Base-by-base conservation (phyloP, 2,113 vertebrate genomes). In the Alethe castanea region DNA sequence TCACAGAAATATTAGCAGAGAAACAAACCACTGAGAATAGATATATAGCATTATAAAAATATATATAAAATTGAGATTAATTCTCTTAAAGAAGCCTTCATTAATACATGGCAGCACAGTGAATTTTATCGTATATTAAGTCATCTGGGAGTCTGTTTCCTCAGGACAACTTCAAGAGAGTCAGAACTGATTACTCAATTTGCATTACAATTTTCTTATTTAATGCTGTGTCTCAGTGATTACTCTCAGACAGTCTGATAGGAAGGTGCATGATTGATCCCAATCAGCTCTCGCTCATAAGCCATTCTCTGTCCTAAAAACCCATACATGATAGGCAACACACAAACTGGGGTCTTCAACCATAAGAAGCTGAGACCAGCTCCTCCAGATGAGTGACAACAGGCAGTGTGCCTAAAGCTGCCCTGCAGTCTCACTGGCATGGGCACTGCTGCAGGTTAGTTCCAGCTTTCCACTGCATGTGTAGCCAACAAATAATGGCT, bases 1-100 rank as follows among this genome's bases (percentile, higher is more conserved):
- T 29, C 31, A 81, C 3, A 36, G 33, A 44, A 72, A 90, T 29
- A 84, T 1, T 26, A 20, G 8, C 4, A 15, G 10, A 59, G 33
- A 54, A 67, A 67, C 12, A 67, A 77, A 81, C 0, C 11, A 26
- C 59, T 31, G 25, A 53, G 28, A 72, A 84, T 3, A 73, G 42
- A 72, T 11, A 28, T 6, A 23, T 10, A 72, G 36, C 14, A 23
- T 42, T 13, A 23, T 72, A 10, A 48, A 61, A 69, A 28, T 9
- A 24, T 11, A 54, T 10, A 22, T 26, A 18, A 38, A 53, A 23
- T 53, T 62, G 8, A 64, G 53, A n/a, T 83, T 80, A 94, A 59
- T 95, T 94, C 52, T 94, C 35, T 81, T 84, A 95, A 96, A 91
- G 82, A 91, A 95, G 48, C 84, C n/a, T 93, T 85, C 56, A 53